These are phyloP conservation scores for Onychomys torridus DNA, from an alignment of 2,797 vertebrate species.

Conservation along the genomic window DNA sequence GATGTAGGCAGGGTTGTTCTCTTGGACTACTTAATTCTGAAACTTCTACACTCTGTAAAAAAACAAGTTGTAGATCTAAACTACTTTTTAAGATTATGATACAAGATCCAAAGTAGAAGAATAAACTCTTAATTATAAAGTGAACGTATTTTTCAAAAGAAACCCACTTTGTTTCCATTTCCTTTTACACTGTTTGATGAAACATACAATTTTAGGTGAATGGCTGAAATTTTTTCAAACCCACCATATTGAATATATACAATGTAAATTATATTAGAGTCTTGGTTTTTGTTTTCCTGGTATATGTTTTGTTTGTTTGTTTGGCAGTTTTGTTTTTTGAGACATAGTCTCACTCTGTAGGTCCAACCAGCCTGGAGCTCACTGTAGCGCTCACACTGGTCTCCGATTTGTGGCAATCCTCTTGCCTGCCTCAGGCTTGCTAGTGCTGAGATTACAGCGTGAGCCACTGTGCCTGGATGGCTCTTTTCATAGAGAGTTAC, in stretches of 20 bases:
- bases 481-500: not conserved
- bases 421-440: not conserved
- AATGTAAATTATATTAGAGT: constrained; percentile 31
- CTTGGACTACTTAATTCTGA: constrained; percentile 39
- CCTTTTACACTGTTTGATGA: constrained; percentile 20
- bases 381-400: not conserved
- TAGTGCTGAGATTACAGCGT: not conserved
- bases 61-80: not conserved
- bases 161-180: constrained; percentile 1
- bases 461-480: no score
- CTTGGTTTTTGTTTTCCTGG: not conserved
- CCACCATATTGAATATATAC: not conserved
- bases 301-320: not conserved
- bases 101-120: not conserved
- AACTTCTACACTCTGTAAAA: constrained; percentile 42
- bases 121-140: constrained; percentile 28
- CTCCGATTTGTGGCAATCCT: not conserved
- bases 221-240: not conserved
- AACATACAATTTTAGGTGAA: constrained; percentile 4
- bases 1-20: not conserved
- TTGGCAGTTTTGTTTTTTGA: not conserved
- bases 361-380: not conserved
- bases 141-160: not conserved
- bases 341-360: not conserved
- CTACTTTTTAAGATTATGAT: not conserved